Evolutionary conservation across 1,140 invertebrate species (phyloP).

Genomic region (Acromyrmex heyeri): DNA sequence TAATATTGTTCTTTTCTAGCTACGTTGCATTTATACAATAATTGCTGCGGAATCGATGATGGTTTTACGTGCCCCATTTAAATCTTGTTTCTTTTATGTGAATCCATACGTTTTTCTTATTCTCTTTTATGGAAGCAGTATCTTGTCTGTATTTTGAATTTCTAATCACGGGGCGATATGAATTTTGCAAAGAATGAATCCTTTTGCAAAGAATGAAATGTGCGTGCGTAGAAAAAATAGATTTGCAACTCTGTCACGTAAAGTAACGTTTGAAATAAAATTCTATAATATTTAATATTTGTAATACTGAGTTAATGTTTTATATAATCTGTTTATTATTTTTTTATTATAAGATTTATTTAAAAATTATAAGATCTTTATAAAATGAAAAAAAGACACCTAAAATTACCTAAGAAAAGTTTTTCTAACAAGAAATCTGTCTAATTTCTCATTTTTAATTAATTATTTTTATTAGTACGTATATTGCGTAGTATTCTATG

Average conservation of each 20-base stretch:
- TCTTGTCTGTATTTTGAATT: conserved; percentile 34
- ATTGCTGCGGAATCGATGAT: conserved; percentile 19
- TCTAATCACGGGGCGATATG: background rate
- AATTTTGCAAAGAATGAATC: conserved; percentile 44
- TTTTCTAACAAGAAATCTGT: background rate
- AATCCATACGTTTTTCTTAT: background rate
- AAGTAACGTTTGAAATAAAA: background rate
- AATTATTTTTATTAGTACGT: background rate
- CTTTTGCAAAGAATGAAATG: background rate
- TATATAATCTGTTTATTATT: background rate
- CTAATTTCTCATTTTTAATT: background rate
- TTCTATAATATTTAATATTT: background rate
- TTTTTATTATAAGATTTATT: background rate
- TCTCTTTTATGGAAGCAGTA: conserved; percentile 17
- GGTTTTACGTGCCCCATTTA: conserved; percentile 23
- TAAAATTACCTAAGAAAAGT: background rate
- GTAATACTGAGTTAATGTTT: background rate
- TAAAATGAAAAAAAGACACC: no score
- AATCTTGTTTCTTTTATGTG: conserved; percentile 25
- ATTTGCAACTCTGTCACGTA: background rate
- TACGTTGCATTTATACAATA: conserved; percentile 8
- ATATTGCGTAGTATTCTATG: background rate
- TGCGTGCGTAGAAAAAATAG: background rate
- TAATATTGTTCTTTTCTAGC: conserved; percentile 15
- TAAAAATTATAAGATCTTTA: background rate